Conservation (phyloP, 1,140 invertebrate species). For the Eciton burchellii region DNA sequence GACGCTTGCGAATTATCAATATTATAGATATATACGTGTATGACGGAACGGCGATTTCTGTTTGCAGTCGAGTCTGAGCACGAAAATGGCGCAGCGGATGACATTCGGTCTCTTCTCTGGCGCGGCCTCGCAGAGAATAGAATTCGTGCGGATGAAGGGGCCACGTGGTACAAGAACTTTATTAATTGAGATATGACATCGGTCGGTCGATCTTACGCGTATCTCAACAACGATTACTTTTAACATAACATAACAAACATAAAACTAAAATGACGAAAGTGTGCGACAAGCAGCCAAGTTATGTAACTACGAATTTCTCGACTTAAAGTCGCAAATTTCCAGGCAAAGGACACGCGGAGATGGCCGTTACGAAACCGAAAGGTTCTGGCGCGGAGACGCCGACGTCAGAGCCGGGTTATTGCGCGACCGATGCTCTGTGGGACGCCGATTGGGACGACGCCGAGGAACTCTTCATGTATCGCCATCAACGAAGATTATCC, state of each 20-base stretch:
- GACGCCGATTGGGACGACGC: conserved; percentile 95
- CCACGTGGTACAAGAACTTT: conserved; percentile 88
- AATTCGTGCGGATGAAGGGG: conserved; percentile 99
- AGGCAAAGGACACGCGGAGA: conserved; percentile 98
- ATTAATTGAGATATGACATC: background rate
- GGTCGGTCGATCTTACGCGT: background rate
- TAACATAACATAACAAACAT: background rate
- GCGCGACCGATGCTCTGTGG: conserved; percentile 92
- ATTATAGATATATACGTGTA: background rate
- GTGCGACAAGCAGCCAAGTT: too few species aligned
- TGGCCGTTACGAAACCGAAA: conserved; percentile 97
- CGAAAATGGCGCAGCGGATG: conserved; percentile 98
- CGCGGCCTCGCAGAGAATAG: conserved; percentile 93
- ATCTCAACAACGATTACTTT: conserved; percentile 1
- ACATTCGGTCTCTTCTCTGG: conserved; percentile 96
- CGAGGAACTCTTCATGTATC: conserved; percentile 93
- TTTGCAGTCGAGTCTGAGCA: conserved; percentile 94
- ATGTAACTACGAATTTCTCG: too few species aligned
- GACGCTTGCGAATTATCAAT: background rate
- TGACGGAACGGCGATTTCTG: conserved; percentile 24
- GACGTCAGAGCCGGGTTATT: conserved; percentile 95
- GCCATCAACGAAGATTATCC: conserved; percentile 94
- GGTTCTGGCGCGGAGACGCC: conserved; percentile 97
- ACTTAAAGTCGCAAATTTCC: background rate
- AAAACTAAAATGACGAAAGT: background rate